Evolutionary conservation across 2,113 vertebrate species (phyloP).

Genomic region (Bucco capensis): DNA sequence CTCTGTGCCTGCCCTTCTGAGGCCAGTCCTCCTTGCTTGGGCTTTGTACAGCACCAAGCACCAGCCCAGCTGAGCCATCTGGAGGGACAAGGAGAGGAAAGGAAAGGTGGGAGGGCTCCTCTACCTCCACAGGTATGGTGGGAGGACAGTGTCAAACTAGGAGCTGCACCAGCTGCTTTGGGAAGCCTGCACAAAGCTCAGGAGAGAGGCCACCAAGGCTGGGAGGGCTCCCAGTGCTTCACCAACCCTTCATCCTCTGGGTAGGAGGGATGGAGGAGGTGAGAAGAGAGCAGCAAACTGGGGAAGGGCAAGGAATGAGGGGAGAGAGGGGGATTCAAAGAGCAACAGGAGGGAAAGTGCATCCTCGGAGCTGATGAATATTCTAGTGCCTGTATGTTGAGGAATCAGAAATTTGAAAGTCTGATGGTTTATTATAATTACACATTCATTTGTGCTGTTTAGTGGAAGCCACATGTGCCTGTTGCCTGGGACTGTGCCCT

Average conservation of each 20-base stretch:
- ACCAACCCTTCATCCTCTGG: accelerated
- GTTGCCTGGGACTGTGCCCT: conserved; percentile 79
- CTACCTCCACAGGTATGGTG: not conserved
- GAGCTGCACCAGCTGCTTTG: not conserved
- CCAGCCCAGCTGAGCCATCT: accelerated
- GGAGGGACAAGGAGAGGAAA: not conserved
- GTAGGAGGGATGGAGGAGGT: not conserved
- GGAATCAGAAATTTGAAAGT: conserved; percentile 84
- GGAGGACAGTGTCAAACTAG: not conserved
- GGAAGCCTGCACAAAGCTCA: not conserved
- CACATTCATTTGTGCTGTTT: conserved; percentile 84
- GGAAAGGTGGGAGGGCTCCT: not conserved
- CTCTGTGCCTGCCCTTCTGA: not conserved
- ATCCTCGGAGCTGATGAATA: conserved; percentile 83
- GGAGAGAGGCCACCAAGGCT: not conserved
- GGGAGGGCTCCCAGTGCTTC: not conserved
- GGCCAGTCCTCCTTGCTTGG: accelerated
- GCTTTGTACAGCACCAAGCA: not conserved
- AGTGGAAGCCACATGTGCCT: conserved; percentile 76
- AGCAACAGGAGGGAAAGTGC: conserved; percentile 49
- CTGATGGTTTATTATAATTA: conserved; percentile 86
- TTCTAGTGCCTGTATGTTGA: conserved; percentile 78
- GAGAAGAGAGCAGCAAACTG: not conserved
- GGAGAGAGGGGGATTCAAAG: not conserved
- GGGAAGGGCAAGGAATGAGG: not conserved